Evolutionary conservation across 2,113 vertebrate genomes (phyloP), one percentile per base, ranked within the genome.

Genomic region (Gymnarchus niloticus): DNA sequence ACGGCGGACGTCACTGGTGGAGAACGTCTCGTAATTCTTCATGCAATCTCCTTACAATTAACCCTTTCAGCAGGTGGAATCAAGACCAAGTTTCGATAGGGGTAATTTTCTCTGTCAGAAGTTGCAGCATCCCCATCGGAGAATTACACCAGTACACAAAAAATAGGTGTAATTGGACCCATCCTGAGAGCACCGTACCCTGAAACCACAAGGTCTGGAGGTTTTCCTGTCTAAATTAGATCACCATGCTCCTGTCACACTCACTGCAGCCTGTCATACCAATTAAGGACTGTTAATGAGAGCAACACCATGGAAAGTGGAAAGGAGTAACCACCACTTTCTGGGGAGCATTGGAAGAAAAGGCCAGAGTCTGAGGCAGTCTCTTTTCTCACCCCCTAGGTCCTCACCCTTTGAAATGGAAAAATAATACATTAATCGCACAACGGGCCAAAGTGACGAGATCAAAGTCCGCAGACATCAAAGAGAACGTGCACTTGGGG

Each of bases 401-500:
- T 41, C 52, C 56, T 8, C 8, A 10, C 23, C 41, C 82, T 83
- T 83, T 83, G 82, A 83, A 65, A 83, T 87, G 87, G 84, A 87
- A 87, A 86, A 83, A 85, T 83, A 54, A 83, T 37, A 85, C 59
- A 81, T 37, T 76, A 23, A 85, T 73, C 56, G 1, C 69, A 65
- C 84, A 85, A 87, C 76, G 85, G 81, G 77, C 54, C 48, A 56
- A 85, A 80, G 80, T 85, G 87, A 87, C 85, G 73, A 87, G 87
- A 87, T 87, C 84, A 81, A 85, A 87, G 84, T 56, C 21, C 51
- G 33, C 65, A 85, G 85, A 85, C 65, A 81, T 69, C 54, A 77
- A 73, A 83, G 81, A 49, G 87, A 44, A 28, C 17, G 73, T 61
- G 48, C 56, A 76, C 76, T 82, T 81, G 73, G 83, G 81, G 83